These are phyloP conservation scores for Steinernema khuongi DNA, from an alignment of 1,140 invertebrate genomes.

Conservation along the genomic window DNA sequence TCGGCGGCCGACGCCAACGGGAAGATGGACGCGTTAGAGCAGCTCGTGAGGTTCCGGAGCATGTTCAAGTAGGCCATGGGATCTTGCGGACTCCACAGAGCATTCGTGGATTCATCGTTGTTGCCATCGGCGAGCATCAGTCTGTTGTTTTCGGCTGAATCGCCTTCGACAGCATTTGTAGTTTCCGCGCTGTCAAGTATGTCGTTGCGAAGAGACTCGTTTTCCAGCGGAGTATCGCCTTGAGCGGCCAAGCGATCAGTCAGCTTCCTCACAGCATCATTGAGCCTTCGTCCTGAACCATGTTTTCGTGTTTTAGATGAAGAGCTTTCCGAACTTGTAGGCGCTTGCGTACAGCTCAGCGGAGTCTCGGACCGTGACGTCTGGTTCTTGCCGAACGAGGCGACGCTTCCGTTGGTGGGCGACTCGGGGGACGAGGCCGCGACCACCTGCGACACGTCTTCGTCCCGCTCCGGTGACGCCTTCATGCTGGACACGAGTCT, in stretches of 20 bases:
- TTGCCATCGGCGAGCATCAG: too few species aligned
- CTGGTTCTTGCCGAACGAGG: conserved; percentile 6
- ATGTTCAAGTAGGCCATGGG: conserved; percentile 1
- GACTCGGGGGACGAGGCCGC: neutral
- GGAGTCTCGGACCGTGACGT: neutral
- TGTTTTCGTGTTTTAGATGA: conserved; percentile 12
- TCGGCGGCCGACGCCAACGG: neutral
- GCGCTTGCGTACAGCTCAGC: neutral
- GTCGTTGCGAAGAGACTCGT: conserved; percentile 4
- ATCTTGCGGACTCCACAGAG: neutral
- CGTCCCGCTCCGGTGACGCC: neutral
- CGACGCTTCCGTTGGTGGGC: neutral
- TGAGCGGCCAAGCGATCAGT: conserved; percentile 7
- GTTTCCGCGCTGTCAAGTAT: neutral
- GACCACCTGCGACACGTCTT: neutral
- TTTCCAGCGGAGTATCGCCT: neutral
- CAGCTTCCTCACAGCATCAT: conserved; percentile 2
- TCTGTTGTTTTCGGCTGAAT: too few species aligned
- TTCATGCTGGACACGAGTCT: neutral
- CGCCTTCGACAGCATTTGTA: neutral
- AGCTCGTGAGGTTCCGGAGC: neutral
- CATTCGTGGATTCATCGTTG: neutral
- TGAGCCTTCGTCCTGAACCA: conserved; percentile 1
- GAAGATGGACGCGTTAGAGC: neutral
- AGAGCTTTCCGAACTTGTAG: conserved; percentile 11